A percentile compares a stretch with the other conserved stretches of the same genome.
phyloP scores from a whole-genome alignment of 2,113 vertebrate genomes.

The Murina feae region DNA sequence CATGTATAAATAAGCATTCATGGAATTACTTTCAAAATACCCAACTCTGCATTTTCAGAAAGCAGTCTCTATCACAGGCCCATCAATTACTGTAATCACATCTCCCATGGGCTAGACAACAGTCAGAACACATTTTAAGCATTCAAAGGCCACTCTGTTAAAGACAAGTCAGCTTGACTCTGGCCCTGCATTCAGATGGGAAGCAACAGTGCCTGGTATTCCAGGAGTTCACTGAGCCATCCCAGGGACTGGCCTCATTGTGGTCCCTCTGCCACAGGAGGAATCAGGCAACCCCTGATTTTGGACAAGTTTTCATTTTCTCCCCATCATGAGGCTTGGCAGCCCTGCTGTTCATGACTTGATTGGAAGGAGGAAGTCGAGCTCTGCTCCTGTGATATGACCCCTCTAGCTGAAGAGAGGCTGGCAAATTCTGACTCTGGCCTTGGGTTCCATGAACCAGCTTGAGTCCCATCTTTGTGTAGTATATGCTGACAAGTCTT shows the following conservation, averaged over 20 bases:
- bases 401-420: background rate
- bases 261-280: background rate
- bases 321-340: background rate
- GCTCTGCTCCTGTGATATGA: background rate
- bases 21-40: conserved; percentile 5
- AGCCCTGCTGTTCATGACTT: background rate
- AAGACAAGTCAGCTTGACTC: background rate
- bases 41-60: conserved; percentile 3
- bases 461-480: background rate
- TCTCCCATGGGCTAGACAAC: conserved; percentile 31
- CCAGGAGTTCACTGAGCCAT: background rate
- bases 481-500: background rate
- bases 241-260: background rate
- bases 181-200: background rate
- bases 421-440: background rate
- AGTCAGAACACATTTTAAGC: conserved; percentile 26
- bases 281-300: background rate
- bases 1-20: background rate
- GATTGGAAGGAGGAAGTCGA: background rate
- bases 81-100: conserved; percentile 21
- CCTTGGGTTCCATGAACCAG: background rate
- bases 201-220: background rate
- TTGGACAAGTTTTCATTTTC: conserved; percentile 26
- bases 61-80: background rate
- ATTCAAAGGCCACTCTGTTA: conserved; percentile 38